Evolutionary conservation across 1,140 invertebrate species (phyloP), one percentile per base, ranked within the genome.

Genomic region (Drosophila sulfurigaster): DNA sequence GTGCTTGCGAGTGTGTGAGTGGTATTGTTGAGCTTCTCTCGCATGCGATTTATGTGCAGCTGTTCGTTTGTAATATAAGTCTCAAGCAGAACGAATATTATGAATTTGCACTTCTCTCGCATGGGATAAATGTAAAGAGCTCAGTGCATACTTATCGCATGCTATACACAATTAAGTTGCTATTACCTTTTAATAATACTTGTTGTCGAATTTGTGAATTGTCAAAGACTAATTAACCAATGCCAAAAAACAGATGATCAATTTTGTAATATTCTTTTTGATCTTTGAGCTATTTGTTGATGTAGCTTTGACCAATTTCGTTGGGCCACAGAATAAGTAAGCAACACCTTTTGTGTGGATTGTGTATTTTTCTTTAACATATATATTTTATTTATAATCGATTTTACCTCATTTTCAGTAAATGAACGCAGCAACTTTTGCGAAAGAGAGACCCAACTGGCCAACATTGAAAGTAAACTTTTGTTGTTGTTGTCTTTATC

Each of bases 221-320:
- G 59, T 51, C 48, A 38, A 78, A 75, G 59, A 64, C 59, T 75
- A 68, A 74, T 68, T 75, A 25, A 52, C 46, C 45, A 63, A 78
- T 70, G 46, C 25, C 16, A 45, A 71, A 66, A 78, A 82, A 15
- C 75, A 65, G 65, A 82, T 86, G 68, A 62, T 56, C 49, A 88
- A 86, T 68, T 70, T 81, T 52, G 11, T 57, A 56, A 46, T 49
- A 56, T 77, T 70, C 71, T 71, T 63, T 82, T 73, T 13, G 79
- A 66, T 16, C 6, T 49, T 58, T 65, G 62, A 72, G 66, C 32
- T 58, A 66, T 57, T 63, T 11, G 13, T 38, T 51, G 1, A 8
- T 38, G 38, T 54, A 11, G 16, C n/a, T 69, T 49, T 73, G 54
- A 59, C 70, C 63, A 73, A 67, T 51, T 67, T 67, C n/a, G 45